Base-by-base conservation (phyloP, 2,888 invertebrate species). In the Microctonus hyperodae region DNA sequence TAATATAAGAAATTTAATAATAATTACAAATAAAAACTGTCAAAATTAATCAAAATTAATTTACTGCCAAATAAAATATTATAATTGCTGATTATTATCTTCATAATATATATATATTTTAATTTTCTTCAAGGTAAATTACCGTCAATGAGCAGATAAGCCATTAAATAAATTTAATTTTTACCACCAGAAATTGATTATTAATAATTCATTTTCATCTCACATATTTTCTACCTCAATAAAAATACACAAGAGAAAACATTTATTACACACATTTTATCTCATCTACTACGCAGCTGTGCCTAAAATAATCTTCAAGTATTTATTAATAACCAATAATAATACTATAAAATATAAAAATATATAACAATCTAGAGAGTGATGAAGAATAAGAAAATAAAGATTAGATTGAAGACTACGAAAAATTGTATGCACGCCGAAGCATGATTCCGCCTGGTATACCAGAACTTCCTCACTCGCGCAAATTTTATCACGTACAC, bases 381-480 rank as follows among this genome's bases (percentile, higher is more conserved):
- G 16, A 53, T n/a, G 13, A 40, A 61, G 57, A 56, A 25, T 51
- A 60, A 57, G 22, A 60, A 1, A 6, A 44, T n/a, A n/a, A 58
- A 53, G 55, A 70, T 59, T 60, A 67, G 69, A 69, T 58, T 72
- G 72, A 68, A 69, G 71, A 68, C 71, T 65, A 71, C 71, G 72
- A 75, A 77, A 77, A 78, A 75, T 70, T 69, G 72, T 72, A 75
- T 76, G 79, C 78, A 78, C 76, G 71, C 78, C 79, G 75, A 68
- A 79, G 78, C 79, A 73, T 79, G 79, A 79, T 78, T 79, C 79
- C 79, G 77, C 77, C 70, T 65, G 44, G 44, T 16, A 44, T 44
- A 61, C 69, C 68, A 62, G 55, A 61, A 59, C 67, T 67, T 70
- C 65, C 65, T 63, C 66, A 58, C 48, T 56, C 59, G 56, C 67